Base-by-base conservation (phyloP, 2,888 invertebrate genomes). In the Trilocha varians region DNA sequence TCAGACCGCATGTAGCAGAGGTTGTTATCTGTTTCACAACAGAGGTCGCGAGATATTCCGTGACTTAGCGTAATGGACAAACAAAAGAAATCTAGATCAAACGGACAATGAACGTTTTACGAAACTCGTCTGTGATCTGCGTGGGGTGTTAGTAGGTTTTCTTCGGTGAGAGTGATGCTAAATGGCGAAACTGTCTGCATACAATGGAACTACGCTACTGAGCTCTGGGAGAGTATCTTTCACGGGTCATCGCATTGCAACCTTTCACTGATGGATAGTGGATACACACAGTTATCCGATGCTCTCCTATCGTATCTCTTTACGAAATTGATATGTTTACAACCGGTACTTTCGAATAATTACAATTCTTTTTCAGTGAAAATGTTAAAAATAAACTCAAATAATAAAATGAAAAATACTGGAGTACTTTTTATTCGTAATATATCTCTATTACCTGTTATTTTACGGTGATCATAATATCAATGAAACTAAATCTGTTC, bases 41-140 rank as follows among this genome's bases (percentile, higher is more conserved):
- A 54, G 63, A 58, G 59, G 63, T 62, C 57, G 53, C 45, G 50
- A 61, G 67, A 70, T 72, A 69, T 63, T 60, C 57, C 54, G 39
- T 50, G 54, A 57, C 53, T 60, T 52, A 65, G 63, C 59, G 57
- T 53, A 60, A 59, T 62, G 54, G 48, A 50, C 47, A 52, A 59
- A 53, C 59, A 65, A 69, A 70, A 65, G 69, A 63, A 67, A 80
- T 83, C 80, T 80, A 79, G 80, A 82, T 80, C 72, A 70, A 55
- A 62, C 72, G 72, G 71, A 79, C 83, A 82, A 80, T 78, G 72
- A 60, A 57, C 62, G 73, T 61, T 73, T 82, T 78, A 76, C 75
- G 74, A 78, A 78, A 77, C 74, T 67, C 57, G 69, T 68, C 68
- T 65, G 74, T 70, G 73, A 74, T 75, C 75, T 75, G 11, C 25